These are phyloP conservation scores for Lordiphosa andalusiaca DNA, from an alignment of 2,888 invertebrate species.

Conservation along the genomic window DNA sequence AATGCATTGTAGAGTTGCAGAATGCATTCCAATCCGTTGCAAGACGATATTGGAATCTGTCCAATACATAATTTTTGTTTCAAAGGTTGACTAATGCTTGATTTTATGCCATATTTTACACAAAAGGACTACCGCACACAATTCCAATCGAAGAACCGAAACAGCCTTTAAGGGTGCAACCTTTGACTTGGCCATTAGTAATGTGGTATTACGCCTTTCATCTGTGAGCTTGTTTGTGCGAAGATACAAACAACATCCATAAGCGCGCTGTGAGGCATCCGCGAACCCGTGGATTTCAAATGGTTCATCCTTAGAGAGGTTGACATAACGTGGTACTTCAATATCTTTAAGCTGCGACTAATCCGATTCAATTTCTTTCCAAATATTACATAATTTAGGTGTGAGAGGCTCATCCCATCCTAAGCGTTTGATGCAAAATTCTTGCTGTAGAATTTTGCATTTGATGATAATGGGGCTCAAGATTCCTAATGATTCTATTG, in stretches of 20 bases:
- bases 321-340: too few relatives aligned
- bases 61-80: neutral
- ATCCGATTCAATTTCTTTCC: neutral
- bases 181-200: neutral
- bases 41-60: neutral
- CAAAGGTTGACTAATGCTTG: too few relatives aligned
- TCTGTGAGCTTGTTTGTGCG: too few relatives aligned
- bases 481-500: neutral
- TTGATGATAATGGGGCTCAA: conserved; percentile 1
- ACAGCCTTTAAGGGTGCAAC: neutral
- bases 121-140: neutral
- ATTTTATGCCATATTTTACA: too few relatives aligned
- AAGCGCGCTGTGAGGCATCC: too few relatives aligned
- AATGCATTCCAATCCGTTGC: conserved; percentile 1
- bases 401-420: too few relatives aligned
- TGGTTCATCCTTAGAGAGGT: too few relatives aligned
- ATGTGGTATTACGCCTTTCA: too few relatives aligned
- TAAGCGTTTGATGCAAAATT: neutral
- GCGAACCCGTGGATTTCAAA: too few relatives aligned
- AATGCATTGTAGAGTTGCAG: neutral
- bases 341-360: neutral
- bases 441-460: neutral
- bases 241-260: too few relatives aligned
- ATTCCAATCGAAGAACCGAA: neutral
- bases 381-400: neutral